Base-by-base conservation (phyloP, 2,797 vertebrate genomes). In the Tragopan temminckii region DNA sequence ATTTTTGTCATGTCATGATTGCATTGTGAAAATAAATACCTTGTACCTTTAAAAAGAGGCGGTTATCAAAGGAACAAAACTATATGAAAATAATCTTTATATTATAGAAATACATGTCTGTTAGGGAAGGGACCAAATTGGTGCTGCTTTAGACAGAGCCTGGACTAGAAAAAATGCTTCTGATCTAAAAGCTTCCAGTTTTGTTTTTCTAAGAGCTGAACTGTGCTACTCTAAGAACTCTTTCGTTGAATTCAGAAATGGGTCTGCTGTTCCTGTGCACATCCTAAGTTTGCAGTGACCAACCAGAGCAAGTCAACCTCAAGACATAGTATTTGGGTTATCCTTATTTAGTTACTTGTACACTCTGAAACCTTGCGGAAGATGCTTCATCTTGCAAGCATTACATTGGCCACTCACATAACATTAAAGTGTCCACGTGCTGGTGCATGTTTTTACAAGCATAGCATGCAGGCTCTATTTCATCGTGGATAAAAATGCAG, bases 1-100 rank as follows among this genome's bases (percentile, higher is more conserved):
- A 1, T 5, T 42, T 75, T 81, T 64, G 10, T 38, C 6, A 12
- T 15, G 6, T 5, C 16, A 76, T 0, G 0, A 5, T 40, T 77
- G 3, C 40, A 18, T 61, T 80, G 55, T 18, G 13, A 74, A 79
- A 82, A 70, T 35, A 90, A 63, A 5, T 11, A 55, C 45, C n/a
- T 12, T 10, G 10, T 23, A 53, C 18, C 53, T 83, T 4, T 63
- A 36, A 80, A 89, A 75, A 82, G 46, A 48, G 1, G 31, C 4
- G 35, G 58, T 68, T 64, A 61, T 55, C 8, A 57, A 78, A 53
- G 8, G n/a, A 61, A 2, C 64, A 15, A 77, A 89, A 24, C 7
- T 12, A 8, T 18, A 21, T 29, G 25, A 77, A 61, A 68, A 19
- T 46, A 1, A 46, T 43, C 3, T 72, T 40, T 20, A 8, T 38